Evolutionary conservation across 2,113 vertebrate species (phyloP).

Genomic region (Centropus bengalensis): DNA sequence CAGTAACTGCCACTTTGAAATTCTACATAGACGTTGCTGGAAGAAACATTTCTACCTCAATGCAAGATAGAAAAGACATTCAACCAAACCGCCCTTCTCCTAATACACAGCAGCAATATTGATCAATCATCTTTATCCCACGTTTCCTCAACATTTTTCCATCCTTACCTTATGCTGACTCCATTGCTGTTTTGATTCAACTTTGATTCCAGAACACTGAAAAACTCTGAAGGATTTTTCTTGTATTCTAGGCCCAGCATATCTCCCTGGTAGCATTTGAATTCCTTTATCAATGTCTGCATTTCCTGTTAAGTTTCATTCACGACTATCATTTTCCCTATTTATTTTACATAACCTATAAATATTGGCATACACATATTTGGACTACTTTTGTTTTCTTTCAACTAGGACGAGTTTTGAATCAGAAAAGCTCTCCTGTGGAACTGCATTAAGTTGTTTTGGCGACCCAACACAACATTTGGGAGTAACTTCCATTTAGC

Average conservation of each 20-base stretch:
- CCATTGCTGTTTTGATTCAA: neutral
- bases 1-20: neutral
- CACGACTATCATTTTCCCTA: neutral
- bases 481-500: neutral
- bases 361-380: neutral
- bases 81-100: neutral
- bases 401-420: neutral
- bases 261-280: neutral
- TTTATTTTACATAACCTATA: neutral
- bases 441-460: neutral
- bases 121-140: neutral
- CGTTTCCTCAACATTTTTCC: neutral
- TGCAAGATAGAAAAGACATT: neutral
- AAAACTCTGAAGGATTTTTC: neutral
- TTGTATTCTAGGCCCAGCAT: neutral
- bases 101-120: neutral
- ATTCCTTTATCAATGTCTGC: neutral
- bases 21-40: neutral
- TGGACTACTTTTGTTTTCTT: neutral
- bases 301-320: neutral
- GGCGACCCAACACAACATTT: neutral
- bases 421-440: neutral
- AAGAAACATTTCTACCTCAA: neutral
- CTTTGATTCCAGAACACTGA: neutral
- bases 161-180: neutral